Conservation (phyloP, 2,113 vertebrate species). For the Notarius quadriscutis region DNA sequence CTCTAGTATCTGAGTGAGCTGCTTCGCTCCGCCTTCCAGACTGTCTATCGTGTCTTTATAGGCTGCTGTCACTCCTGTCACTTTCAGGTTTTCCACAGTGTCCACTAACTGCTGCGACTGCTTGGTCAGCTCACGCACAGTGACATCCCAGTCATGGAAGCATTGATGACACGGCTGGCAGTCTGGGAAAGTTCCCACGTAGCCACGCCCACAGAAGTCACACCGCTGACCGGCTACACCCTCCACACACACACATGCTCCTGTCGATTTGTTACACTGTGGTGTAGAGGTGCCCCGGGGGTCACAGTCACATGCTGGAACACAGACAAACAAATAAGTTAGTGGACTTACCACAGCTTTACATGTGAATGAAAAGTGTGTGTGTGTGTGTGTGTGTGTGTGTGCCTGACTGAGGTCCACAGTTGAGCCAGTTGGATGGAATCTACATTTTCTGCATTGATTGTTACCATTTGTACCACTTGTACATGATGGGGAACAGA, state of each 20-base stretch:
- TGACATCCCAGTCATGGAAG: conserved; percentile 84
- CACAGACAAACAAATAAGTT: not conserved
- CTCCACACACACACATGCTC: conserved; percentile 83
- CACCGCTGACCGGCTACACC: conserved; percentile 82
- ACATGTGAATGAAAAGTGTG: not conserved
- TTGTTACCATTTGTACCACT: conserved; percentile 1
- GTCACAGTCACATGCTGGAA: conserved; percentile 90
- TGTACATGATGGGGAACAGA: not conserved
- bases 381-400: conserved; percentile 9
- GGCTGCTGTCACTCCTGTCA: conserved; percentile 81
- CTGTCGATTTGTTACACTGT: conserved; percentile 83
- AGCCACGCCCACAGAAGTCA: conserved; percentile 86
- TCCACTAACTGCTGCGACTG: conserved; percentile 81
- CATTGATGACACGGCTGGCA: conserved; percentile 88
- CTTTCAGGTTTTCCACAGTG: conserved; percentile 79
- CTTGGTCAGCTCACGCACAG: conserved; percentile 82
- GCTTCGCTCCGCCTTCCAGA: conserved; percentile 78
- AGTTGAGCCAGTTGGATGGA: conserved; percentile 18
- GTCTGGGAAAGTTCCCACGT: conserved; percentile 82
- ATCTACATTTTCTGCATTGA: conserved; percentile 26
- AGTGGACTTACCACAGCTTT: not conserved
- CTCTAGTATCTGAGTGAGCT: conserved; percentile 80
- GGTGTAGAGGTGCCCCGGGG: conserved; percentile 80
- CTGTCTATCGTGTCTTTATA: conserved; percentile 79
- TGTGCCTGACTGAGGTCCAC: not conserved